These are phyloP conservation scores for Bradypodion pumilum DNA, from an alignment of 2,797 vertebrate species.

Conservation along the genomic window DNA sequence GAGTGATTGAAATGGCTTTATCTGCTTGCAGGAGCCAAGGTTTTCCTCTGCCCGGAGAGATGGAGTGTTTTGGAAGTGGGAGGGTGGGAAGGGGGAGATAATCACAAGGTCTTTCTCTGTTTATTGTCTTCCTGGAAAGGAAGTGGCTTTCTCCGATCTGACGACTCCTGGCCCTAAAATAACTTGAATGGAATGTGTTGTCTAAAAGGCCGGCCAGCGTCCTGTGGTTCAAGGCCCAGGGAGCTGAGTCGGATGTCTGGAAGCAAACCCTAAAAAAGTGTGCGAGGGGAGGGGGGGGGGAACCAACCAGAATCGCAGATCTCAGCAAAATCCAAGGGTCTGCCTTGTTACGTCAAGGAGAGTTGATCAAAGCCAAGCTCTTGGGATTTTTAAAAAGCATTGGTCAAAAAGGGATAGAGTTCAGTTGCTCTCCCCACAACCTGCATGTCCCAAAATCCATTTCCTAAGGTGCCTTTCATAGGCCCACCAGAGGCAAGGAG, in stretches of 20 bases:
- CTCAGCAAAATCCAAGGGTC: too few relatives aligned
- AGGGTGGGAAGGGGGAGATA: background rate
- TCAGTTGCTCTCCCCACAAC: too few relatives aligned
- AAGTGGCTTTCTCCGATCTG: slow-evolving; percentile 2
- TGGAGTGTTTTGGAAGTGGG: too few relatives aligned
- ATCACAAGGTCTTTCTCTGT: background rate
- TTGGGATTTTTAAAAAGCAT: too few relatives aligned
- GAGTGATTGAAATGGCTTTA: too few relatives aligned
- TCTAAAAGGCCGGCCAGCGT: background rate
- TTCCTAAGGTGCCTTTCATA: background rate
- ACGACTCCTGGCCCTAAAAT: background rate
- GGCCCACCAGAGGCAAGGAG: background rate
- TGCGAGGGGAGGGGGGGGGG: too few relatives aligned
- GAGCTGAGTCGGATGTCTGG: too few relatives aligned
- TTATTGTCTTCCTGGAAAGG: background rate
- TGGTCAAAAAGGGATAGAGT: background rate
- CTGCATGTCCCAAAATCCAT: background rate
- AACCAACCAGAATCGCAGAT: too few relatives aligned
- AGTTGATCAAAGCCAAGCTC: too few relatives aligned
- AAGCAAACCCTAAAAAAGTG: too few relatives aligned
- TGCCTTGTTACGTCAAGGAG: too few relatives aligned
- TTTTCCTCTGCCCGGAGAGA: background rate
- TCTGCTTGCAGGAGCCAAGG: background rate
- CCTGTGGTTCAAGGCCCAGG: too few relatives aligned
- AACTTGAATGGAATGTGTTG: slow-evolving; percentile 7